These are phyloP conservation scores for Smittia aterrima DNA, from an alignment of 2,888 invertebrate genomes.

Conservation along the genomic window DNA sequence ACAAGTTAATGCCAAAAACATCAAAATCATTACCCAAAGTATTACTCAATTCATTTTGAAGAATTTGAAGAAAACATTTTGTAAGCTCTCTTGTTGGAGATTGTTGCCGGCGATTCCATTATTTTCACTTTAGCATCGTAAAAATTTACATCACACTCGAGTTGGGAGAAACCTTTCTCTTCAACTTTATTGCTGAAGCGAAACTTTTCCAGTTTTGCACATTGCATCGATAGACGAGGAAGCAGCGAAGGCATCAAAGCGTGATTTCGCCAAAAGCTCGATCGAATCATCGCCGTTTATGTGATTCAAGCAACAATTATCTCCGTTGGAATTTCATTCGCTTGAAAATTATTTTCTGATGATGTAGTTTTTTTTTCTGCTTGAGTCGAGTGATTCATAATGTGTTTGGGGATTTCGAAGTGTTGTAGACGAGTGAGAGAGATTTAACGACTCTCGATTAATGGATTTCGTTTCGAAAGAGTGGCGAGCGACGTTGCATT, in stretches of 20 bases:
- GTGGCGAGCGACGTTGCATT: no score
- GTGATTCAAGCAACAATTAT: constrained; percentile 16
- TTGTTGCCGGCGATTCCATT: background rate
- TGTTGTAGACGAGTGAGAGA: constrained; percentile 11
- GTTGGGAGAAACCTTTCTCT: background rate
- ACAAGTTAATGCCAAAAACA: background rate
- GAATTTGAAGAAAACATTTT: background rate
- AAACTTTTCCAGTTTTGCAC: background rate
- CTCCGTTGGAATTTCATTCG: background rate
- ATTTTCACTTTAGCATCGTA: constrained; percentile 5
- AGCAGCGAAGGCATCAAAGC: background rate
- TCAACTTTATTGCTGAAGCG: background rate
- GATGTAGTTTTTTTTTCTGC: constrained; percentile 17
- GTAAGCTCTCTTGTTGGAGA: background rate
- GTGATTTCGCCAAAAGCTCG: constrained; percentile 10
- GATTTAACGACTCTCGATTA: constrained; percentile 12
- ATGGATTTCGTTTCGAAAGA: background rate
- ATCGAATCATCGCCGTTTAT: constrained; percentile 13
- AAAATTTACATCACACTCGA: constrained; percentile 2
- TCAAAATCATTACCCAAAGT: constrained; percentile 7
- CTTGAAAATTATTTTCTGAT: constrained; percentile 17
- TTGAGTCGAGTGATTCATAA: constrained; percentile 13
- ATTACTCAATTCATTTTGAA: background rate
- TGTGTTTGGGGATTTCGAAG: background rate
- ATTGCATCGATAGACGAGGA: background rate